Percentiles rank a stretch among this genome's conserved stretches.
phyloP scores from a whole-genome alignment of 2,888 invertebrate genomes.

The Drosophila buzzatii region DNA sequence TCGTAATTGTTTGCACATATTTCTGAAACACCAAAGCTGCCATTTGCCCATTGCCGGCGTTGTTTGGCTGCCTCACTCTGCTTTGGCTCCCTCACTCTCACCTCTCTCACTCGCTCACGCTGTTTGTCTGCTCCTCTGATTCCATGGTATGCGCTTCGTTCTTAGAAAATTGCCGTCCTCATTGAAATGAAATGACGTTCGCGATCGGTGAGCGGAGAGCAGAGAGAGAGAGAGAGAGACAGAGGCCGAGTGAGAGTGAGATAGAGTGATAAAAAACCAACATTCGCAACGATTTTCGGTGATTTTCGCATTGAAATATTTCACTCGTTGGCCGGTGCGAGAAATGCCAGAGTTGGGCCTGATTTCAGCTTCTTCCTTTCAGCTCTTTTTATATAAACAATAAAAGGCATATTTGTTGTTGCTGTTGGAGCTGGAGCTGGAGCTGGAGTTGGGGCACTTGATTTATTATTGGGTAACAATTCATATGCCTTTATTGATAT shows the following conservation, averaged over 20 bases:
- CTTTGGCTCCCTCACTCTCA: not conserved
- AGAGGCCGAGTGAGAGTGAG: not conserved
- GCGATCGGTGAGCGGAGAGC: slow-evolving; percentile 43
- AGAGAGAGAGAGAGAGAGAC: not conserved
- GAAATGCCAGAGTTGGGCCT: slow-evolving; percentile 62
- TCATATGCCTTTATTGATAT: slow-evolving; percentile 79
- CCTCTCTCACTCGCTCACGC: not conserved
- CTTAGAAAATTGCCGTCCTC: slow-evolving; percentile 79
- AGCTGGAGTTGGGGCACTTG: slow-evolving; percentile 50
- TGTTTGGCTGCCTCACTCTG: slow-evolving; percentile 21
- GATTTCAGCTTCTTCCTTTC: not conserved
- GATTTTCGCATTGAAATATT: slow-evolving; percentile 78
- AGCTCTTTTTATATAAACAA: slow-evolving; percentile 67
- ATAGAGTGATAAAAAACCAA: slow-evolving; percentile 29
- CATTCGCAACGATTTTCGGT: slow-evolving; percentile 70
- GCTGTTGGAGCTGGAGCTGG: not conserved
- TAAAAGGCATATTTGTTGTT: slow-evolving; percentile 77
- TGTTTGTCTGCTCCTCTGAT: slow-evolving; percentile 42
- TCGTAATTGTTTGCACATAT: slow-evolving; percentile 79
- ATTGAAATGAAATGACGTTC: slow-evolving; percentile 77
- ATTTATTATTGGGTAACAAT: slow-evolving; percentile 82
- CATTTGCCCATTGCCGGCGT: slow-evolving; percentile 61
- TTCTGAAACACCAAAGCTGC: slow-evolving; percentile 75
- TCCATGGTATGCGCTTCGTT: slow-evolving; percentile 76
- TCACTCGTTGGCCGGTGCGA: slow-evolving; percentile 70